Evolutionary conservation across 2,113 vertebrate genomes (phyloP).

Genomic region (Chiloscyllium plagiosum): DNA sequence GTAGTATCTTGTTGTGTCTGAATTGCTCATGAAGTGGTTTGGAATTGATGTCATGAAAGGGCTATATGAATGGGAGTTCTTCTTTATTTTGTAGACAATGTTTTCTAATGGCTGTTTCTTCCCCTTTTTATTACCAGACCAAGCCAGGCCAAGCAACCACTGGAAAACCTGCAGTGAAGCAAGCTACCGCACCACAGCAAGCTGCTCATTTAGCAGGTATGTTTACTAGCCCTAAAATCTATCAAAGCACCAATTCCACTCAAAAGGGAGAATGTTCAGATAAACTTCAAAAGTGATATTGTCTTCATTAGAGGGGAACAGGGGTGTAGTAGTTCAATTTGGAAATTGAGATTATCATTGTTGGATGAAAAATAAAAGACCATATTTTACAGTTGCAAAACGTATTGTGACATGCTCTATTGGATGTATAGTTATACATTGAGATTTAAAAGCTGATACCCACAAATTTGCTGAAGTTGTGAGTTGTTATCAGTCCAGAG

Average conservation of each 20-base stretch:
- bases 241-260: not conserved
- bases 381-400: not conserved
- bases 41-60: not conserved
- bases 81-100: not conserved
- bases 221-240: not conserved
- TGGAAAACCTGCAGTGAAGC: conserved; percentile 15
- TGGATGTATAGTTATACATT: not conserved
- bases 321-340: not conserved
- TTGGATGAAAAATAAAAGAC: not conserved
- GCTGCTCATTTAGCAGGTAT: conserved; percentile 16
- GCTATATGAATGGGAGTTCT: not conserved
- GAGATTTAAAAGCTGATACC: not conserved
- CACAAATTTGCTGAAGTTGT: not conserved
- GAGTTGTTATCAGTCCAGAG: too few relatives aligned
- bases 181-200: not conserved
- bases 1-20: not conserved
- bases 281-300: not conserved
- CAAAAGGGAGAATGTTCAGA: not conserved
- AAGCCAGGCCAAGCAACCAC: not conserved
- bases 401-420: not conserved
- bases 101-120: not conserved
- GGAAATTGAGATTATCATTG: not conserved
- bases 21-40: not conserved
- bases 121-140: not conserved
- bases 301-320: not conserved